Evolutionary conservation across 2,113 vertebrate genomes (phyloP), one percentile per base, ranked within the genome.

Genomic region (Eulemur macaco): DNA sequence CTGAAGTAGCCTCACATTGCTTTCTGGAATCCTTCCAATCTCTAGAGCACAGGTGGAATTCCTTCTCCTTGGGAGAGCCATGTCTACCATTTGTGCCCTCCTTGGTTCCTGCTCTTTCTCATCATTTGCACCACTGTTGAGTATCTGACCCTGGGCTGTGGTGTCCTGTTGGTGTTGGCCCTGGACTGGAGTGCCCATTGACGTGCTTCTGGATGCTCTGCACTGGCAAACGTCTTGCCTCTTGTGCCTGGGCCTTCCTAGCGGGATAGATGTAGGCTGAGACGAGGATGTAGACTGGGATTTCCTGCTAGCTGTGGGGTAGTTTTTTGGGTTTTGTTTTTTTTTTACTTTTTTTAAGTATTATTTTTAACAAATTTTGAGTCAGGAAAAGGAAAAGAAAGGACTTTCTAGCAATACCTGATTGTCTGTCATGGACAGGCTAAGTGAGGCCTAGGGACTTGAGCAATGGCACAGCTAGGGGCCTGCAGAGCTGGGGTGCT

Each of bases 121-220:
- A 7, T 6, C 23, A 39, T n/a, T 47, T 5, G 9, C 3, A 11
- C 17, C 0, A 0, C 58, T 1, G 1, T 37, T 21, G 18, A 23
- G 8, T 50, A 6, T 21, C 47, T n/a, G 58, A 8, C 10, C 29
- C 21, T 60, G 27, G 5, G 11, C 52, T 0, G 0, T 63, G 60
- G 25, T 29, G 27, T 63, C 60, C 60, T 25, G 3, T 27, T 63
- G 60, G 60, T 29, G 25, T 63, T 63, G 60, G 25, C 5, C 25
- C 11, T 29, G 11, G 11, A 29, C 25, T 4, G 4, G 2, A 0
- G 0, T 42, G 20, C 71, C 63, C 10, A 3, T 47, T 56, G 37
- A 29, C 12, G 2, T 54, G 12, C 27, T 18, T 71, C n/a, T n/a
- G 52, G 47, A 25, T 56, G 18, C 21, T 37, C 23, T 25, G 63